Evolutionary conservation across 2,888 invertebrate species (phyloP).

Genomic region (Adela reaumurella): DNA sequence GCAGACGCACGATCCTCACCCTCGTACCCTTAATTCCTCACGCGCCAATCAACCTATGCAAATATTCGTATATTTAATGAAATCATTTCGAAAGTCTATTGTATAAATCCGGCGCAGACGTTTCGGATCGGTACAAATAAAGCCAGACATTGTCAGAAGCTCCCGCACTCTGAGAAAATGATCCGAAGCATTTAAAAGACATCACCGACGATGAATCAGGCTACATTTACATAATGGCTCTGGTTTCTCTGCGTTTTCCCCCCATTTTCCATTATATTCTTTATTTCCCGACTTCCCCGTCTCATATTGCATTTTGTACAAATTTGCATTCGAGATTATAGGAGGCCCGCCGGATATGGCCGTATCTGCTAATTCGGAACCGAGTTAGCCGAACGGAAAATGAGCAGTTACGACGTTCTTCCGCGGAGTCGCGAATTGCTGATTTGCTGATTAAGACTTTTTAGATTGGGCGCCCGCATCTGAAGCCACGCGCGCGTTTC

Average conservation of each 20-base stretch:
- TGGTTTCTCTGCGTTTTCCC: constrained; percentile 5
- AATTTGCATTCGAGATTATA: constrained; percentile 29
- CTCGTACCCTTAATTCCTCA: too few relatives aligned
- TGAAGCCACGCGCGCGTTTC: neutral
- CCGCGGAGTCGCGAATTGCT: neutral
- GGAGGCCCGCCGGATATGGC: constrained; percentile 4
- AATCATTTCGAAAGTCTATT: too few relatives aligned
- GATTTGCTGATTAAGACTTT: neutral
- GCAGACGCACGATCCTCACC: too few relatives aligned
- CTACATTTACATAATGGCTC: constrained; percentile 5
- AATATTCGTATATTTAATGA: too few relatives aligned
- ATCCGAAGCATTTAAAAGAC: constrained; percentile 7
- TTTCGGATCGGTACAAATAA: too few relatives aligned
- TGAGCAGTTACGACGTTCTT: neutral
- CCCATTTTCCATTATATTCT: constrained; percentile 7
- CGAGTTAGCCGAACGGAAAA: neutral
- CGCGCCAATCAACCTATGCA: too few relatives aligned
- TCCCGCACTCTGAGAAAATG: constrained; percentile 3
- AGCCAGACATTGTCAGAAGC: neutral
- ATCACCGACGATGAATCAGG: constrained; percentile 6
- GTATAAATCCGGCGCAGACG: too few relatives aligned
- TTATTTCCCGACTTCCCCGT: constrained; percentile 1
- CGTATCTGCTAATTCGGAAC: neutral
- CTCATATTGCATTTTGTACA: constrained; percentile 7
- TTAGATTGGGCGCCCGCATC: neutral